Conservation (phyloP, 2,888 invertebrate species). For the Ophioninae sp. region DNA sequence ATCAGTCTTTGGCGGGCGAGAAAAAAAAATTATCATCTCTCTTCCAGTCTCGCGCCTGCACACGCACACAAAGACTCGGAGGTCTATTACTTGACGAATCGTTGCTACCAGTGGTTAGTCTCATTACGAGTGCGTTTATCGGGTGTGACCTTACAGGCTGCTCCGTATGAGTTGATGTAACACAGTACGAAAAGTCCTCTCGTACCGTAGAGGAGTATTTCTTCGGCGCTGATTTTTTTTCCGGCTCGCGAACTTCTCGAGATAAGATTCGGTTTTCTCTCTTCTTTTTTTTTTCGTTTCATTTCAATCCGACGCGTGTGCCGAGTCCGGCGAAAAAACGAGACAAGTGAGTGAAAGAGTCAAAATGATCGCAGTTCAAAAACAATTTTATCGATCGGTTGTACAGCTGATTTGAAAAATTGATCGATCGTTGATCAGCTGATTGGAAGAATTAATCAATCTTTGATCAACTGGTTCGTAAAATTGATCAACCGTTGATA, state of each 20-base stretch:
- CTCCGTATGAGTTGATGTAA: constrained; percentile 56
- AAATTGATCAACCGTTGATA: too few species aligned
- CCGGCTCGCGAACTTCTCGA: constrained; percentile 12
- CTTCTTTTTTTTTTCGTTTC: constrained; percentile 11
- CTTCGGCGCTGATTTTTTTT: constrained; percentile 25
- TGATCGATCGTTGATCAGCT: too few species aligned
- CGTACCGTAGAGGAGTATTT: constrained; percentile 47
- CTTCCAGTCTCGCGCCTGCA: constrained; percentile 9
- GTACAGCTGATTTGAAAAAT: too few species aligned
- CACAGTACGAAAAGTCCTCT: constrained; percentile 55
- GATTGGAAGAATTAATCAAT: too few species aligned
- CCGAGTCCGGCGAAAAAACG: not conserved
- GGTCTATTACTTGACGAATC: constrained; percentile 62
- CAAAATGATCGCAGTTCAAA: not conserved
- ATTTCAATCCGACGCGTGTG: not conserved
- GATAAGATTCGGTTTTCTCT: constrained; percentile 25
- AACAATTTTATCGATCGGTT: not conserved
- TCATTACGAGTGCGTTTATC: constrained; percentile 73
- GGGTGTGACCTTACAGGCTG: constrained; percentile 65
- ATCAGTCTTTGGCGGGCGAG: constrained; percentile 26
- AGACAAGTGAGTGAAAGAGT: not conserved
- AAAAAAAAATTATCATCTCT: constrained; percentile 58
- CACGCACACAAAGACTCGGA: constrained; percentile 40
- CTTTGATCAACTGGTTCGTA: too few species aligned
- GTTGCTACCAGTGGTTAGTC: constrained; percentile 69